These are phyloP conservation scores for Argentina silus DNA, from an alignment of 2,797 vertebrate genomes.

Conservation along the genomic window DNA sequence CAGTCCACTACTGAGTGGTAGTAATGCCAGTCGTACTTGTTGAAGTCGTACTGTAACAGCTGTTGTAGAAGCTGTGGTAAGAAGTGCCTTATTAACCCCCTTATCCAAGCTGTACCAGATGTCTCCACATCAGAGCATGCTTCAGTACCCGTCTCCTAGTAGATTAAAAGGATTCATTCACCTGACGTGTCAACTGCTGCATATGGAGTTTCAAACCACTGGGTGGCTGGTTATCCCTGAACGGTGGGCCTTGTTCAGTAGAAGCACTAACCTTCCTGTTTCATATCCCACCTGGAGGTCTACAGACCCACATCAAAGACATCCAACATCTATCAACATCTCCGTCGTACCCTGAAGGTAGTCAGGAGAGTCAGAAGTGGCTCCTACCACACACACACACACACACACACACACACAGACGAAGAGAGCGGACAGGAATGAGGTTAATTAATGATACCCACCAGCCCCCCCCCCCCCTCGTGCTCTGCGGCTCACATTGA, in stretches of 20 bases:
- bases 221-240: slow-evolving; percentile 25
- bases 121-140: no score
- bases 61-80: no score
- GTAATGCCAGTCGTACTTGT: no score
- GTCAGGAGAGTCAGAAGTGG: not conserved
- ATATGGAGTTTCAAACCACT: not conserved
- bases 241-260: not conserved
- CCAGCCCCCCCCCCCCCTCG: not conserved
- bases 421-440: not conserved
- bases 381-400: slow-evolving; percentile 10
- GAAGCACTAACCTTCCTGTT: slow-evolving; percentile 26
- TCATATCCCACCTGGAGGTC: slow-evolving; percentile 21
- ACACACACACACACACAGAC: slow-evolving; percentile 14
- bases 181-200: slow-evolving; percentile 19
- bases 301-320: not conserved
- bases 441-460: slow-evolving; percentile 5
- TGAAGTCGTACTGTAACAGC: no score
- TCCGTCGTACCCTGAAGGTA: not conserved
- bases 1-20: no score
- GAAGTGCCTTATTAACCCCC: no score
- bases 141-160: slow-evolving; percentile 1
- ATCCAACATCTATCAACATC: slow-evolving; percentile 8
- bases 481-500: not conserved
- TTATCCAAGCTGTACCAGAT: no score
- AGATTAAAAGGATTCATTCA: slow-evolving; percentile 31